These are phyloP conservation scores for Gorsachius magnificus DNA, from an alignment of 2,797 vertebrate species.

Conservation along the genomic window DNA sequence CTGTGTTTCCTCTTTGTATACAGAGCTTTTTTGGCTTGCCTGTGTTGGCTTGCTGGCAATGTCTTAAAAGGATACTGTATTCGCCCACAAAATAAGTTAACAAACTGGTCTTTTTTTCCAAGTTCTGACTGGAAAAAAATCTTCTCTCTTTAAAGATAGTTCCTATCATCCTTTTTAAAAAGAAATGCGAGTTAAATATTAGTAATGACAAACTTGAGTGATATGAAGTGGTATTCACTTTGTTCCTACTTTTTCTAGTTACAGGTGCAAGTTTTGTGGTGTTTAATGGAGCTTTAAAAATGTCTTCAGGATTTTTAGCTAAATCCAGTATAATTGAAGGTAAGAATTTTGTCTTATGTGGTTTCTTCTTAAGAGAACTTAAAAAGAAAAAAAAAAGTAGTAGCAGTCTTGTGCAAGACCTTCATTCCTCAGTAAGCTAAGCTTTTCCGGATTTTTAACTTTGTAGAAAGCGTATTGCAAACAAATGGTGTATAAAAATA, in stretches of 20 bases:
- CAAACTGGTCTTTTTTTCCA: background rate
- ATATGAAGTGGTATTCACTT: background rate
- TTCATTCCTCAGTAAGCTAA: background rate
- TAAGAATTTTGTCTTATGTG: slow-evolving; percentile 57
- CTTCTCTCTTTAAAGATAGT: background rate
- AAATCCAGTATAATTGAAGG: slow-evolving; percentile 98
- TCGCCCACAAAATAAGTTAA: background rate
- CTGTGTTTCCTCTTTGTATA: background rate
- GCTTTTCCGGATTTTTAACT: background rate
- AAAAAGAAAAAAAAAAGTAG: background rate
- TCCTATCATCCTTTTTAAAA: background rate
- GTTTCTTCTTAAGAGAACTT: background rate
- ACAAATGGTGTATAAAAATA: background rate
- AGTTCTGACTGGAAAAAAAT: background rate
- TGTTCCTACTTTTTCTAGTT: slow-evolving; percentile 73
- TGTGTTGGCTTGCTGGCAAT: background rate
- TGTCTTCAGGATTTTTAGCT: slow-evolving; percentile 92
- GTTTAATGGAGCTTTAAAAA: slow-evolving; percentile 93
- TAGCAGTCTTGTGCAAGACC: background rate
- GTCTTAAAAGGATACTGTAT: background rate
- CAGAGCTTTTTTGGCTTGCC: background rate
- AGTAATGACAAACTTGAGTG: background rate
- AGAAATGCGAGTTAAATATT: background rate
- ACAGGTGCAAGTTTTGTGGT: slow-evolving; percentile 96
- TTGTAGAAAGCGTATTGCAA: background rate